Percentiles rank a stretch among this genome's conserved stretches.
Conservation (phyloP, 1,140 invertebrate genomes). For the Trinorchestia longiramus region DNA sequence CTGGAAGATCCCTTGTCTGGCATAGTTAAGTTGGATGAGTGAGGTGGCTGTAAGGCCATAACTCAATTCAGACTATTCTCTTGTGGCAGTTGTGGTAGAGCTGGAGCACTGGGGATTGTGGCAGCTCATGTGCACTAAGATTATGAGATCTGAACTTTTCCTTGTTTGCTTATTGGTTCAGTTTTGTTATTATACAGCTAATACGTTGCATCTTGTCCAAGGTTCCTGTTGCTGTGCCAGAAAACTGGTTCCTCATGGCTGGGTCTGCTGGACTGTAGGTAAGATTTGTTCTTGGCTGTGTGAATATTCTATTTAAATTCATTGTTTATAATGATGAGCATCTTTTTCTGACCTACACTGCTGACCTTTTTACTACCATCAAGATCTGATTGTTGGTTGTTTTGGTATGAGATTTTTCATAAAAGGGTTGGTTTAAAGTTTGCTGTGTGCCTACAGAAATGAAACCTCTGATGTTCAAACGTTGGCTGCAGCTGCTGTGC, state of each 20-base stretch:
- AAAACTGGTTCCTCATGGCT: not conserved
- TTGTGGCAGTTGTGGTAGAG: not conserved
- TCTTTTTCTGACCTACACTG: not conserved
- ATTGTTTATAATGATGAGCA: not conserved
- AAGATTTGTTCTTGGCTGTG: not conserved
- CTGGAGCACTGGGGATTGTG: not conserved
- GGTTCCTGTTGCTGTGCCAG: not conserved
- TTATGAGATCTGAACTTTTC: slow-evolving; percentile 52
- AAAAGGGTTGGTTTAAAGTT: not conserved
- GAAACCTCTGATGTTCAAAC: not conserved
- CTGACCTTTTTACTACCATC: slow-evolving; percentile 12
- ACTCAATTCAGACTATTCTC: slow-evolving; percentile 53
- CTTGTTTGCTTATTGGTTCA: not conserved
- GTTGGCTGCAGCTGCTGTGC: not conserved
- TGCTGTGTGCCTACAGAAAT: not conserved
- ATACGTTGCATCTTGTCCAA: not conserved
- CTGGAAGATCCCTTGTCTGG: slow-evolving; percentile 49
- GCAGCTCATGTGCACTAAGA: slow-evolving; percentile 24
- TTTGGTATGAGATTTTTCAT: not conserved
- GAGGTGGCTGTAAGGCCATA: slow-evolving; percentile 13
- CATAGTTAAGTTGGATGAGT: slow-evolving; percentile 52
- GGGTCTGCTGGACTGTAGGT: not conserved
- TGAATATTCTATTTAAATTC: not conserved
- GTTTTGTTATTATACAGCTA: not conserved
- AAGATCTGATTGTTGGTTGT: slow-evolving; percentile 17